Conservation (phyloP, 1,140 invertebrate genomes). For the Drosophila oshimai region DNA sequence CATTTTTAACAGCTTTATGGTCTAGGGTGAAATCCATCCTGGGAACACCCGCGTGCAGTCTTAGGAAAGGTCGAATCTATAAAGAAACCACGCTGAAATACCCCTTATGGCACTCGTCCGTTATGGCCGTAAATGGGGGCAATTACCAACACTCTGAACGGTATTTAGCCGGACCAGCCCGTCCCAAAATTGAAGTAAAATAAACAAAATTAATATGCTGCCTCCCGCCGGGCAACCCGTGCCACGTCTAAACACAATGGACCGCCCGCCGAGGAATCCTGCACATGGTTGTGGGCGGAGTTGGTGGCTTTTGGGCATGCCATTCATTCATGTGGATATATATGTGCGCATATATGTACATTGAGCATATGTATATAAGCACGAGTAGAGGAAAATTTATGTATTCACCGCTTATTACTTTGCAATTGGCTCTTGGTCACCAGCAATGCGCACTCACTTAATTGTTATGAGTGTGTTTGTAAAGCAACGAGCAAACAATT, state of each 20-base stretch:
- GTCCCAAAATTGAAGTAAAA: slow-evolving; percentile 13
- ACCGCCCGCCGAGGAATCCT: slow-evolving; percentile 9
- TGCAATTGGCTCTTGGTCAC: slow-evolving; percentile 14
- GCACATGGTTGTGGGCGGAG: not conserved
- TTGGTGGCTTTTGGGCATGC: not conserved
- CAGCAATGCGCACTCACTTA: slow-evolving; percentile 6
- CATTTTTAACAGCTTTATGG: too few relatives aligned
- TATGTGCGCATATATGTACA: not conserved
- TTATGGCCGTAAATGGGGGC: slow-evolving; percentile 43
- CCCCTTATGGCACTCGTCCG: slow-evolving; percentile 1
- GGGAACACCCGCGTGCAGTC: not conserved
- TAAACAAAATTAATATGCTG: slow-evolving; percentile 49
- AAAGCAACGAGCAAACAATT: slow-evolving; percentile 8
- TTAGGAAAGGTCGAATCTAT: not conserved
- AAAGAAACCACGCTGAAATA: not conserved
- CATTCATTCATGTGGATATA: not conserved
- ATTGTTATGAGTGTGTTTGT: slow-evolving; percentile 38
- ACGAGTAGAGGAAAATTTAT: too few relatives aligned
- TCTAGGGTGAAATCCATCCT: not conserved
- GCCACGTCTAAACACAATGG: slow-evolving; percentile 26
- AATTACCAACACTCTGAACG: slow-evolving; percentile 55
- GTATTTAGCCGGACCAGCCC: slow-evolving; percentile 16
- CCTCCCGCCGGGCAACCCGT: slow-evolving; percentile 23
- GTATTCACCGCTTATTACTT: slow-evolving; percentile 19
- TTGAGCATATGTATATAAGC: too few relatives aligned